phyloP scores from a whole-genome alignment of 1,140 invertebrate genomes.

The Drosophila obscura region DNA sequence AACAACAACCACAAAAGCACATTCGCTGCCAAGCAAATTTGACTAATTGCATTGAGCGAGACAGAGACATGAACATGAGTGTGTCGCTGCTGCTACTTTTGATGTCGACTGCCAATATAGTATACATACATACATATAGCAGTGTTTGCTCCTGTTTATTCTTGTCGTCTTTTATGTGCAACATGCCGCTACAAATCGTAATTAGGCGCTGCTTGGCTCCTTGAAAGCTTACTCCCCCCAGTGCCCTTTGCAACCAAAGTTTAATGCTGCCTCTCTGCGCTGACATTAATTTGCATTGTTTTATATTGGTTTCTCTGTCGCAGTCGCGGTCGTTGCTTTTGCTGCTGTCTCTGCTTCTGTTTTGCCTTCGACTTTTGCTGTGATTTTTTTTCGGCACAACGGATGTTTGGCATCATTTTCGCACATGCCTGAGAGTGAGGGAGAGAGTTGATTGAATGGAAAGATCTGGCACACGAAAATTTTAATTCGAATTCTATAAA shows the following conservation, averaged over 20 bases:
- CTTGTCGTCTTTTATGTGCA: constrained; percentile 45
- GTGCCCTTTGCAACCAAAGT: too few relatives aligned
- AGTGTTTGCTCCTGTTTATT: constrained; percentile 49
- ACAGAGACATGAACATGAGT: constrained; percentile 16
- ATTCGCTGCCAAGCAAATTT: constrained; percentile 52
- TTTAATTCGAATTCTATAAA: constrained; percentile 41
- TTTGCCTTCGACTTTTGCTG: constrained; percentile 7
- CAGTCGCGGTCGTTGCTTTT: too few relatives aligned
- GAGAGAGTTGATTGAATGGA: constrained; percentile 42
- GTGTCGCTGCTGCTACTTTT: constrained; percentile 45
- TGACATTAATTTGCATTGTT: constrained; percentile 81
- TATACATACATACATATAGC: background rate
- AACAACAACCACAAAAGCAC: constrained; percentile 30
- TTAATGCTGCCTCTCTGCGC: constrained; percentile 35
- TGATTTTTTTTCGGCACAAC: constrained; percentile 31
- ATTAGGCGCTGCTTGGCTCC: constrained; percentile 66
- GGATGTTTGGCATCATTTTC: constrained; percentile 75
- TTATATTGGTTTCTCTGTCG: constrained; percentile 26
- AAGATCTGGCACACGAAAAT: constrained; percentile 61
- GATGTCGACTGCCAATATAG: constrained; percentile 36
- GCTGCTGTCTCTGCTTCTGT: constrained; percentile 1
- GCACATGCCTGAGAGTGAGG: background rate
- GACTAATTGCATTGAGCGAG: constrained; percentile 66
- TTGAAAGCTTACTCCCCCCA: background rate
- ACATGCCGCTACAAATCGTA: constrained; percentile 67